phyloP scores from a whole-genome alignment of 2,113 vertebrate species.

The Sylvia atricapilla region DNA sequence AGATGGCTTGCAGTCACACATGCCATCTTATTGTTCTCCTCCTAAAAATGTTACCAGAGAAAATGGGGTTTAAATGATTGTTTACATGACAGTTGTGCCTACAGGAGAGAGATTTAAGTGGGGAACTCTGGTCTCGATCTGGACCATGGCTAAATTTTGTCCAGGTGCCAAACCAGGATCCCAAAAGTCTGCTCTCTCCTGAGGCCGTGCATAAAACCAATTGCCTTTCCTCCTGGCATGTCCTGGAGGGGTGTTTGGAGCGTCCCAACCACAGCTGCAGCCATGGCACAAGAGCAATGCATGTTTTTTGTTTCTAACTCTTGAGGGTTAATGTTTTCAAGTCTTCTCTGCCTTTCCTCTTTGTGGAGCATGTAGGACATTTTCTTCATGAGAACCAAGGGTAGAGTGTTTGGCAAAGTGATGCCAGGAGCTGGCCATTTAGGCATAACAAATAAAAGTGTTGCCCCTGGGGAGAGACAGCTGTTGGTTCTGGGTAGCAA shows the following conservation, averaged over 20 bases:
- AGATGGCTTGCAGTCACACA: background rate
- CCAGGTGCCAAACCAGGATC: background rate
- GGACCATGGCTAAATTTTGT: background rate
- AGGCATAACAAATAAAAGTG: background rate
- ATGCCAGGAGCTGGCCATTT: background rate
- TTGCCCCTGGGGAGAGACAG: background rate
- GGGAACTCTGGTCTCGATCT: background rate
- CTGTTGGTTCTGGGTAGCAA: background rate
- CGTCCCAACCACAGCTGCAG: rapidly evolving
- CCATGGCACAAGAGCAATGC: background rate
- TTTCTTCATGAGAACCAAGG: background rate
- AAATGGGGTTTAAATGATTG: background rate
- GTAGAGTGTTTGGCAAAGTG: background rate
- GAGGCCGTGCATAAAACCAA: rapidly evolving
- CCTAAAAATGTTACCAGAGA: slow-evolving; percentile 1
- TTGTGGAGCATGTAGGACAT: background rate
- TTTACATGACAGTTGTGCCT: background rate
- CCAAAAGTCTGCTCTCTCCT: background rate
- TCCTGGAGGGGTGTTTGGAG: background rate
- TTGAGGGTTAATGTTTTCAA: background rate
- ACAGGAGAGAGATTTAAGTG: background rate
- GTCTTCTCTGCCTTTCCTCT: background rate
- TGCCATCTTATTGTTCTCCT: slow-evolving; percentile 28
- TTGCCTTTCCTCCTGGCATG: background rate
- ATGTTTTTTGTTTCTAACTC: background rate